Evolutionary conservation across 2,888 invertebrate species (phyloP).

Genomic region (Gymnoscelis rufifasciata): DNA sequence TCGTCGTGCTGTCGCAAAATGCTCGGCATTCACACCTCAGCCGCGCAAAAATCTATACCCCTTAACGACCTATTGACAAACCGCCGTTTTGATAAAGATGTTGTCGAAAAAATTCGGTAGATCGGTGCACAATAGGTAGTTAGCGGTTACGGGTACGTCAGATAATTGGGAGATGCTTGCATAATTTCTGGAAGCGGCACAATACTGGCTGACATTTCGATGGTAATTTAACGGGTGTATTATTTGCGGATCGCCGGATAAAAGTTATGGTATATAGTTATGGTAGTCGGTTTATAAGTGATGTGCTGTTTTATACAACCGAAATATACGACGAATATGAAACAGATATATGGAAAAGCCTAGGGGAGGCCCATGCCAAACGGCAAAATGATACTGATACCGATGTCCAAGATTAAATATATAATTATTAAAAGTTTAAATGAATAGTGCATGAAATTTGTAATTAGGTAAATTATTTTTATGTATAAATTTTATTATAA

Average conservation of each 20-base stretch:
- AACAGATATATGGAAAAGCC: too few species aligned
- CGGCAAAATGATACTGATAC: too few species aligned
- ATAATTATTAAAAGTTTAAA: too few species aligned
- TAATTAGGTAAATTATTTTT: too few species aligned
- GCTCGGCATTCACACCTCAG: constrained; percentile 56
- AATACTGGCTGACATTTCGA: constrained; percentile 23
- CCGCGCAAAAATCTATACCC: constrained; percentile 33
- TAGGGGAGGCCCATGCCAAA: too few species aligned
- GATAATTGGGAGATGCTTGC: constrained; percentile 23
- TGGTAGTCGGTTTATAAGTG: too few species aligned
- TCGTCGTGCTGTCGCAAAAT: constrained; percentile 26
- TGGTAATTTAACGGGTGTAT: constrained; percentile 14
- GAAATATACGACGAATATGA: too few species aligned
- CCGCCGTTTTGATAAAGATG: constrained; percentile 75
- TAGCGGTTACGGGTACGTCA: constrained; percentile 33
- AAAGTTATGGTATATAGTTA: too few species aligned
- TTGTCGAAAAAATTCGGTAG: constrained; percentile 52
- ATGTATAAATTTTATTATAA: too few species aligned
- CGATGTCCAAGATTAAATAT: too few species aligned
- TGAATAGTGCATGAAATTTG: too few species aligned
- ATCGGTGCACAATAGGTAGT: constrained; percentile 54
- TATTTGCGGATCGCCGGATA: not conserved
- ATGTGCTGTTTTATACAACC: too few species aligned
- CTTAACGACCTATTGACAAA: constrained; percentile 68
- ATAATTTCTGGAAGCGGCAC: constrained; percentile 24